Base-by-base conservation (phyloP, 1,140 invertebrate species). In the Hylaeus volcanicus region DNA sequence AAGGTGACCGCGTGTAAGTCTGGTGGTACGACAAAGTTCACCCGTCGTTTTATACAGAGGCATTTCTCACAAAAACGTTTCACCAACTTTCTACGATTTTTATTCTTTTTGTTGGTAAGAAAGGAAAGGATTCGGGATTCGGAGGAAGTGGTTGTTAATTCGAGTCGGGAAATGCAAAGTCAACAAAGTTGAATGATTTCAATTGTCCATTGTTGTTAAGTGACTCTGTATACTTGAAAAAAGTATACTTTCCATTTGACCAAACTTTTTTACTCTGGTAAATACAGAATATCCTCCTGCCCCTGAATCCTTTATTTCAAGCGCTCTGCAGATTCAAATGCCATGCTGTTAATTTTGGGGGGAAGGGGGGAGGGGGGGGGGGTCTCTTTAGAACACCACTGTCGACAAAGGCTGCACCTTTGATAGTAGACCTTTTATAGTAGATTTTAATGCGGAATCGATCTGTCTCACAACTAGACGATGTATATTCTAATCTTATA, bases 401-500 rank as follows among this genome's bases (percentile, higher is more conserved):
- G 53, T 79, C 53, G 43, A 81, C 64, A 72, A 41, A 51, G 14
- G 39, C 11, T 65, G 65, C 70, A 37, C 11, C 2, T 64, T 65
- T 26, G 14, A 41, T 3, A 80, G 26, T 26, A 26, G 26, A 26
- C 26, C 26, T 26, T 26, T 26, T 26, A 26, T 26, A 74, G 81
- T 79, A 79, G 64, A 79, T 80, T 45, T 56, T 75, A 82, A 78
- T 1, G 26, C 64, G 61, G 45, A 58, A 53, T 79, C 82, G 88
- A 84, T 78, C 84, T 86, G 80, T 88, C 84, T 87, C 88, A 82
- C 73, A 88, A 79, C 75, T 64, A 48, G 68, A 76, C 84, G 75
- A 86, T 77, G 70, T 87, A 85, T 80, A 85, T 87, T 83, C 63
- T 87, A 87, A 86, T 79, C 76, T 86, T 85, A 84, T 84, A 84